phyloP scores from a whole-genome alignment of 1,140 invertebrate species.

The Rhopalosiphum maidis region DNA sequence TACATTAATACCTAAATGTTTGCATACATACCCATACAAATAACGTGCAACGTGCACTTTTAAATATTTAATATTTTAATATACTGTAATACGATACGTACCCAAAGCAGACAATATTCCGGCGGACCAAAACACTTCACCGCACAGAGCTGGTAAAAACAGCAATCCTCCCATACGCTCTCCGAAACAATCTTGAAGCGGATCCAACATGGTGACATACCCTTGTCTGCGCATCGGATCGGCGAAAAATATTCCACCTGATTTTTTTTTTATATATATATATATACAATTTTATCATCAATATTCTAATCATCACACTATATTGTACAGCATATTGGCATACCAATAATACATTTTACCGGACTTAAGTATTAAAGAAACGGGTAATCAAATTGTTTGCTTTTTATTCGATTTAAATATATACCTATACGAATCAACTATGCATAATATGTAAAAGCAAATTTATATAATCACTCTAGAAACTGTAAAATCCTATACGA shows the following conservation, averaged over 20 bases:
- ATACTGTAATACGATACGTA: slow-evolving; percentile 60
- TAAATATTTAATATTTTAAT: neutral
- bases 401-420: no score
- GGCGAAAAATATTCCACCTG: slow-evolving; percentile 96
- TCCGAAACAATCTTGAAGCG: slow-evolving; percentile 94
- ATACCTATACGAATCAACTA: no score
- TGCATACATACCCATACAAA: neutral
- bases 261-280: slow-evolving; percentile 40
- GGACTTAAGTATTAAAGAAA: neutral
- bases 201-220: slow-evolving; percentile 99
- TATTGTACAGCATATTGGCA: neutral
- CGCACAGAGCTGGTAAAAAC: slow-evolving; percentile 94
- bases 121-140: slow-evolving; percentile 97
- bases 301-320: neutral
- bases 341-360: neutral
- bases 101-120: slow-evolving; percentile 94
- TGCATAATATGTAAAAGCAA: neutral
- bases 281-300: slow-evolving; percentile 34
- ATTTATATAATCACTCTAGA: neutral
- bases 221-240: slow-evolving; percentile 96
- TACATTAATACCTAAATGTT: neutral
- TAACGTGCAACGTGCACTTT: neutral
- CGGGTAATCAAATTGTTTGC: no score
- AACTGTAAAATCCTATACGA: neutral
- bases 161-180: slow-evolving; percentile 95